These are phyloP conservation scores for Diuraphis noxia DNA, from an alignment of 1,140 invertebrate species.

Conservation along the genomic window DNA sequence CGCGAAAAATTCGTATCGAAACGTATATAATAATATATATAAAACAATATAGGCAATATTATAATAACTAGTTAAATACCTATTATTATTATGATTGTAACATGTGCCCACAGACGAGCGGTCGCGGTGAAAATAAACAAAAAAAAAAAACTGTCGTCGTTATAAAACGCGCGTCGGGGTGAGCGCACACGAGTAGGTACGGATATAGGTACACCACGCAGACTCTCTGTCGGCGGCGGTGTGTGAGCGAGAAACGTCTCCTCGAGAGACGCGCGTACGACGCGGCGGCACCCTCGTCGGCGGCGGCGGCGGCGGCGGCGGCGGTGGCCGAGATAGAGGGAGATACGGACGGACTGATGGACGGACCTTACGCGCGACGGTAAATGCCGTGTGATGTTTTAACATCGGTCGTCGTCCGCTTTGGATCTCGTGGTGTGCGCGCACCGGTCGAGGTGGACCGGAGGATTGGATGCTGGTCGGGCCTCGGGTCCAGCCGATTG, in stretches of 20 bases:
- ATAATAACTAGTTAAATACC: too few species aligned
- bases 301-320: neutral
- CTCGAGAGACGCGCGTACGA: neutral
- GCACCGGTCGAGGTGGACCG: conserved; percentile 32
- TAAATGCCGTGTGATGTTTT: neutral
- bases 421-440: neutral
- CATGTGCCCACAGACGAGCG: neutral
- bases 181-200: neutral
- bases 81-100: too few species aligned
- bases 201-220: neutral
- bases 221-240: neutral
- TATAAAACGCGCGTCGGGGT: neutral
- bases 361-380: neutral
- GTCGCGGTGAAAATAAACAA: neutral
- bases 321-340: neutral
- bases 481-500: conserved; percentile 47
- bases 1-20: neutral
- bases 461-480: conserved; percentile 37
- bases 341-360: neutral
- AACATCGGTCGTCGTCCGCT: neutral
- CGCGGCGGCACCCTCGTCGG: conserved; percentile 2
- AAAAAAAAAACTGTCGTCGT: neutral
- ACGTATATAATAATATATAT: too few species aligned
- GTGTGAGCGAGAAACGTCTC: neutral
- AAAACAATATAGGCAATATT: too few species aligned